phyloP scores from a whole-genome alignment of 2,888 invertebrate genomes.

The Yponomeuta plumbellus region DNA sequence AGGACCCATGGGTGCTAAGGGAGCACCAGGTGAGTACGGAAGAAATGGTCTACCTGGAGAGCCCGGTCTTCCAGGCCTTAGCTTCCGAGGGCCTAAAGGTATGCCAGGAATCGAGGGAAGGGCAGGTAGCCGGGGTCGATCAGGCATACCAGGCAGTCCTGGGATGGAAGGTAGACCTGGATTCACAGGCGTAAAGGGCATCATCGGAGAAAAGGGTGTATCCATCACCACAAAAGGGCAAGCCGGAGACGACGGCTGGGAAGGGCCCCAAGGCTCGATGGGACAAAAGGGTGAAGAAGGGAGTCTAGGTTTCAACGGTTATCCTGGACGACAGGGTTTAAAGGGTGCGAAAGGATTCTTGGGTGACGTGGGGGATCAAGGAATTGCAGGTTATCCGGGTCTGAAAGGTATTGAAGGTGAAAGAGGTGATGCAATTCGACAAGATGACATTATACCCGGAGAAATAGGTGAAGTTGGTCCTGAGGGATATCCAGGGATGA shows the following conservation, averaged over 20 bases:
- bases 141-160: conserved; percentile 72
- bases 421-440: conserved; percentile 51
- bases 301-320: conserved; percentile 65
- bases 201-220: conserved; percentile 78
- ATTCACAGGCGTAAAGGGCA: conserved; percentile 71
- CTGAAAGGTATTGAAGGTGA: conserved; percentile 72
- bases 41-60: conserved; percentile 80
- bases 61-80: conserved; percentile 78
- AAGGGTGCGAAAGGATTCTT: conserved; percentile 69
- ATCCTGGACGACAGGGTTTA: conserved; percentile 71
- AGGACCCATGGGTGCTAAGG: conserved; percentile 84
- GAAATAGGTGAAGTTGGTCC: conserved; percentile 49
- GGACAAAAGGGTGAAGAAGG: conserved; percentile 70
- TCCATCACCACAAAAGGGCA: conserved; percentile 70
- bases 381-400: conserved; percentile 71
- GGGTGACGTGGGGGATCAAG: conserved; percentile 70
- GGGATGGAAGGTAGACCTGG: conserved; percentile 82
- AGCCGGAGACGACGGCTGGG: conserved; percentile 61
- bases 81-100: conserved; percentile 78
- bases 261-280: conserved; percentile 47
- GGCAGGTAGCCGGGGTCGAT: conserved; percentile 50
- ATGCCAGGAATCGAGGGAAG: conserved; percentile 70
- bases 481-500: conserved; percentile 57
- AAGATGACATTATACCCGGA: conserved; percentile 40
- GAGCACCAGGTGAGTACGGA: conserved; percentile 88